Evolutionary conservation across 2,113 vertebrate species (phyloP).

Genomic region (Misgurnus anguillicaudatus): DNA sequence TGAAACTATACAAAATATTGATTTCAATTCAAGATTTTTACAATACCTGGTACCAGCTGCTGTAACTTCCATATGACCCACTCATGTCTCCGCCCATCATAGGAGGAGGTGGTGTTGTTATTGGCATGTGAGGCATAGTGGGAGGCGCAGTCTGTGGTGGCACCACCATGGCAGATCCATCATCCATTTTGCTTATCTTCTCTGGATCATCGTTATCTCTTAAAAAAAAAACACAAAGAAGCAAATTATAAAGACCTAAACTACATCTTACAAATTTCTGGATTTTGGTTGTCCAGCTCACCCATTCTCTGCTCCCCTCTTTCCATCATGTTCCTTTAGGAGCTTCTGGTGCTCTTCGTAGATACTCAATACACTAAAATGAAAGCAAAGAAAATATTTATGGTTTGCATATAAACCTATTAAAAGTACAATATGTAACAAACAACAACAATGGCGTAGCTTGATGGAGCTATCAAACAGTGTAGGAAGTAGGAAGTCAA

Average conservation of each 20-base stretch:
- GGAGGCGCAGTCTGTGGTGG: conserved; percentile 50
- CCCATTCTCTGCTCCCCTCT: conserved; percentile 78
- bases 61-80: conserved; percentile 68
- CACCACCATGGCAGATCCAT: conserved; percentile 52
- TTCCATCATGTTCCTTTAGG: conserved; percentile 71
- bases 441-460: too few species aligned
- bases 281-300: conserved; percentile 57
- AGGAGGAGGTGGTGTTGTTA: conserved; percentile 68
- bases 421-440: too few species aligned
- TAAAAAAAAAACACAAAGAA: background rate
- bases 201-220: conserved; percentile 73
- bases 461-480: too few species aligned
- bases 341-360: conserved; percentile 84
- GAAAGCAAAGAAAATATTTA: background rate
- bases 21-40: background rate
- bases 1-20: too few species aligned
- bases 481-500: too few species aligned
- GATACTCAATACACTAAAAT: conserved; percentile 74
- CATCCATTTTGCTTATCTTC: conserved; percentile 71
- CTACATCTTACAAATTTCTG: background rate
- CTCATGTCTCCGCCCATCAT: conserved; percentile 68
- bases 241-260: background rate
- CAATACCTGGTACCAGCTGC: conserved; percentile 80
- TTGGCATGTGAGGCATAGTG: conserved; percentile 62
- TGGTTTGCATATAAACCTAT: background rate